Evolutionary conservation across 2,888 invertebrate species (phyloP), one percentile per base, ranked within the genome.

Genomic region (Aleiodes alternator): DNA sequence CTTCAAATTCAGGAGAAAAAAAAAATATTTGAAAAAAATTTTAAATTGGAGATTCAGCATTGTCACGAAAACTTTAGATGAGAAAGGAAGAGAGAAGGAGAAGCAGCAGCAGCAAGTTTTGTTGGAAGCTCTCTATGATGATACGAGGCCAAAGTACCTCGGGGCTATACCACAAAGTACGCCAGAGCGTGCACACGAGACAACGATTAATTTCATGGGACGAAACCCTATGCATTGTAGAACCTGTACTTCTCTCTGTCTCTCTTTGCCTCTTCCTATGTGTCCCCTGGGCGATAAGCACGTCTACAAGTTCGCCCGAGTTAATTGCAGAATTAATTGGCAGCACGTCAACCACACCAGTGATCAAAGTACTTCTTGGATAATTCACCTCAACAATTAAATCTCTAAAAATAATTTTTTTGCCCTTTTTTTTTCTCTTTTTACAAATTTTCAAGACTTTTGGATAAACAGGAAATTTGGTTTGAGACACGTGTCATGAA

Each of bases 281-380:
- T 14, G n/a, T 43, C 68, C 68, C 75, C 31, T n/a, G 66, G 59
- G 68, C 68, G 71, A 75, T 75, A 72, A 75, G 64, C 75, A 57
- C 50, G 57, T 68, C 51, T 68, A 51, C 68, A 50, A 61, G 48
- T 69, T 68, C 64, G 51, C 64, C 70, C 61, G 38, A 75, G 68
- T 75, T 75, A 75, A 71, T 75, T 75, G 56, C 66, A 56, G 55
- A 53, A 75, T 75, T 75, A 75, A 72, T 75, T 75, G 66, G 56
- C 50, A 75, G n/a, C 56, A 68, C 50, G 55, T 75, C 70, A 64
- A 53, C 72, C 72, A 75, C 59, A 68, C 29, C 51, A 31, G 50
- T 31, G 50, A 50, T 50, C 68, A 68, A 51, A 68, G 51, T 61
- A 50, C 48, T 48, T 31, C 12, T 23, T 43, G 43, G 48, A 38